These are phyloP conservation scores for Microchirus variegatus DNA, from an alignment of 2,797 vertebrate genomes.

Conservation along the genomic window DNA sequence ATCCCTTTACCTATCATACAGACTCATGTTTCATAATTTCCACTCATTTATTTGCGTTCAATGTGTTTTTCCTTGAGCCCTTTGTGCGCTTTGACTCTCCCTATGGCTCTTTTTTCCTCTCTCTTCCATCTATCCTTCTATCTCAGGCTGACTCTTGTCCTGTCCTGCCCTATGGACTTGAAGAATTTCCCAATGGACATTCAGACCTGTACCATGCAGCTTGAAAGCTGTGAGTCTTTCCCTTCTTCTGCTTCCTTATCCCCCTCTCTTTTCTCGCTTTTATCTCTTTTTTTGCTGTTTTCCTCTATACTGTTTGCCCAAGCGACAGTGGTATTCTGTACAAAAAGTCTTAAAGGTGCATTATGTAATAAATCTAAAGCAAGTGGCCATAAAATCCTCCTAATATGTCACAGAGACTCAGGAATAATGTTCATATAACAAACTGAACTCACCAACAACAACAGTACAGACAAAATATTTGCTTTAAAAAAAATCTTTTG, in stretches of 20 bases:
- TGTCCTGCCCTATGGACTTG: conserved; percentile 96
- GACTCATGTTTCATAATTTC: too few relatives aligned
- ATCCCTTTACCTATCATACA: conserved; percentile 1
- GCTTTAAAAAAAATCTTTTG: too few relatives aligned
- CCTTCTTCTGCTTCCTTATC: conserved; percentile 53
- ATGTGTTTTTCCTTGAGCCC: conserved; percentile 37
- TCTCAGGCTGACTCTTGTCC: conserved; percentile 89
- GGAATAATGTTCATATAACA: too few relatives aligned
- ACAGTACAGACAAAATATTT: too few relatives aligned
- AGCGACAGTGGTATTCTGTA: too few relatives aligned
- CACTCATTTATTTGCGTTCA: not conserved
- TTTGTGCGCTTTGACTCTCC: conserved; percentile 38
- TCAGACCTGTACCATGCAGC: conserved; percentile 95
- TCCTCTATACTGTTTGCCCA: not conserved
- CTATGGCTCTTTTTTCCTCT: conserved; percentile 48
- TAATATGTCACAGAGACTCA: too few relatives aligned
- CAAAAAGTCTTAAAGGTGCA: too few relatives aligned
- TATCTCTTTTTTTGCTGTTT: not conserved
- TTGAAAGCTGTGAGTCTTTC: conserved; percentile 93
- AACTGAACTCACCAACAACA: too few relatives aligned
- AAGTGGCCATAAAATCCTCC: too few relatives aligned
- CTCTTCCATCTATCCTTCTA: conserved; percentile 61
- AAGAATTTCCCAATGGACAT: conserved; percentile 98
- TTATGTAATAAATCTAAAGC: too few relatives aligned
- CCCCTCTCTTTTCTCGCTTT: conserved; percentile 9